Percentiles rank a stretch among this genome's conserved stretches.
These are phyloP conservation scores for Heloderma charlesbogerti DNA, from an alignment of 2,113 vertebrate species.

Conservation along the genomic window DNA sequence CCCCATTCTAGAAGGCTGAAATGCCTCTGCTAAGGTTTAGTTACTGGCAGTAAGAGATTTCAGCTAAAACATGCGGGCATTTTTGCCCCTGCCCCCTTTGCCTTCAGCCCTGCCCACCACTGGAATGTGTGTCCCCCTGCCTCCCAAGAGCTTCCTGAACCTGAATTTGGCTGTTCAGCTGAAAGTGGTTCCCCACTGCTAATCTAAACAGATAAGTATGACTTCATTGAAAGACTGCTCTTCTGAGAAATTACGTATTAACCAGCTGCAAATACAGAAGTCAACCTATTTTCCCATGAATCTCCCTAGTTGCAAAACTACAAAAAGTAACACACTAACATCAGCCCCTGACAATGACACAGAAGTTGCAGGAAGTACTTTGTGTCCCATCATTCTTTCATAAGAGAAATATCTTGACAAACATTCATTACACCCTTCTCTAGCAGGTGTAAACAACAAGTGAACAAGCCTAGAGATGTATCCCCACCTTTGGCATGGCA, in stretches of 20 bases:
- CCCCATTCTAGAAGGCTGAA: too few species aligned
- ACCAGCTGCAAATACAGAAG: not conserved
- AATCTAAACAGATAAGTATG: not conserved
- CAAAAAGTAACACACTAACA: not conserved
- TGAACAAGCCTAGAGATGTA: not conserved
- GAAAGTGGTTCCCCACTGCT: too few species aligned
- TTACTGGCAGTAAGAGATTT: too few species aligned
- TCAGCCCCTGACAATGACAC: not conserved
- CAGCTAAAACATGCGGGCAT: too few species aligned
- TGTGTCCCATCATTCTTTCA: not conserved
- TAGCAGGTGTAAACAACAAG: not conserved
- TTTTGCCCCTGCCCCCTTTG: too few species aligned
- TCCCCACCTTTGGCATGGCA: not conserved
- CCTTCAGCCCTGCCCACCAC: too few species aligned
- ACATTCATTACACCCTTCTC: not conserved
- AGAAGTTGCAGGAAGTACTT: not conserved
- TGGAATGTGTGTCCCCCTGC: too few species aligned
- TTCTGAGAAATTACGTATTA: not conserved
- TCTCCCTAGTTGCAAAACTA: conserved; percentile 3
- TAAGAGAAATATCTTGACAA: not conserved
- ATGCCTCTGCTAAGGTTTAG: too few species aligned
- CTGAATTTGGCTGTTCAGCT: too few species aligned
- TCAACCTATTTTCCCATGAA: not conserved
- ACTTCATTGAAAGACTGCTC: accelerated
- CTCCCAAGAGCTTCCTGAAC: too few species aligned